Evolutionary conservation across 2,888 invertebrate species (phyloP), one percentile per base, ranked within the genome.

Genomic region (Drosophila nigricruria): DNA sequence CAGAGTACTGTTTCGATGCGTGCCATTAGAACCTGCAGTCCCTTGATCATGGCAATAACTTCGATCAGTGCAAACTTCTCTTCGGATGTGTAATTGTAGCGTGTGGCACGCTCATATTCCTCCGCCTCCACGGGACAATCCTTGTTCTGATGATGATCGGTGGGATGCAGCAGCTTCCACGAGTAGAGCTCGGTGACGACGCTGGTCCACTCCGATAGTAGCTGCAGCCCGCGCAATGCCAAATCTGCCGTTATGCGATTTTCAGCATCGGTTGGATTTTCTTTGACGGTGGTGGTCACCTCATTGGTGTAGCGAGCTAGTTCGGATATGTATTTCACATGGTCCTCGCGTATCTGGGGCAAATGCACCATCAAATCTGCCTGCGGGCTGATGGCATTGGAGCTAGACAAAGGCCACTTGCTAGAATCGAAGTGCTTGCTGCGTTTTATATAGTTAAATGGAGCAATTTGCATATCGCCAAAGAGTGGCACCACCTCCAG

Each of bases 391-490:
- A 96, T 96, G 34, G 95, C 96, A 60, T 94, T 95, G 56, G 96
- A 97, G 76, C 96, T 96, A 0, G 96, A 97, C 70, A 97, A 93
- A 1, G 97, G 98, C 98, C 98, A 98, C 90, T 96, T 96, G 93
- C 96, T 96, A 0, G 97, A 95, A 90, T 99, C 98, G 91, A 97
- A 99, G 91, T 98, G 97, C 82, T 97, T 97, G 62, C 97, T 98
- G 23, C 98, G 94, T 92, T 97, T 98, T 76, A 99, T 98, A 91
- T 99, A 99, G 92, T 98, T 98, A 92, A 99, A 99, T 0, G 99
- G 99, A 0, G 98, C 98, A 61, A 99, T 99, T 93, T 99, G 99
- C 99, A 99, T 99, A 86, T 99, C 99, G 0, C 99, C 99, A 92
- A 99, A 99, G 1, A 99, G 93, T 0, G 98, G 98, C 0, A 98